Conservation (phyloP, 1,140 invertebrate species). For the Arion vulgaris region DNA sequence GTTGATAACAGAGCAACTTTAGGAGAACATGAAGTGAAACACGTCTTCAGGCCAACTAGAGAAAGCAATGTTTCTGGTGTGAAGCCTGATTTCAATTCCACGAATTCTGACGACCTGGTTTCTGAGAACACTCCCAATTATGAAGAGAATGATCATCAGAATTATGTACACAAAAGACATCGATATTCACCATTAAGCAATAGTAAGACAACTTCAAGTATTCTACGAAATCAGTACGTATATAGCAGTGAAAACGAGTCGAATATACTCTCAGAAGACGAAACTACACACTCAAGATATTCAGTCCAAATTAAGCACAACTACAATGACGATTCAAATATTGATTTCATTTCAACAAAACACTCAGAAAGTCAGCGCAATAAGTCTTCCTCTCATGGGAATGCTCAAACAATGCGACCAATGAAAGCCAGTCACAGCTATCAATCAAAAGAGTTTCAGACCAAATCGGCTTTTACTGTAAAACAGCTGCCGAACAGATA, state of each 20-base stretch:
- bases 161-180: not conserved
- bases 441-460: not conserved
- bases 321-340: not conserved
- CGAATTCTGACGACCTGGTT: not conserved
- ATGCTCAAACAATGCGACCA: not conserved
- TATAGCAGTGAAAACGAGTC: conserved; percentile 3
- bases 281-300: not conserved
- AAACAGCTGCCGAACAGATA: conserved; percentile 13
- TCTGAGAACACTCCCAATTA: not conserved
- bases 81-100: not conserved
- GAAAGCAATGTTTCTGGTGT: not conserved
- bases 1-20: not conserved
- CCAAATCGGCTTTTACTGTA: not conserved
- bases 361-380: not conserved
- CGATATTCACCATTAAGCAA: not conserved
- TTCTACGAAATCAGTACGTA: not conserved
- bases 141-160: not conserved
- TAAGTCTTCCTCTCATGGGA: not conserved
- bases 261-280: not conserved
- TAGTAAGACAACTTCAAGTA: not conserved
- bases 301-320: not conserved
- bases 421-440: not conserved
- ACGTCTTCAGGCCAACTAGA: not conserved
- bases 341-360: not conserved
- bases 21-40: not conserved